A percentile compares a stretch with the other conserved stretches of the same genome.
Evolutionary conservation across 2,113 vertebrate genomes (phyloP).

Genomic region (Mesoclemmys tuberculata): DNA sequence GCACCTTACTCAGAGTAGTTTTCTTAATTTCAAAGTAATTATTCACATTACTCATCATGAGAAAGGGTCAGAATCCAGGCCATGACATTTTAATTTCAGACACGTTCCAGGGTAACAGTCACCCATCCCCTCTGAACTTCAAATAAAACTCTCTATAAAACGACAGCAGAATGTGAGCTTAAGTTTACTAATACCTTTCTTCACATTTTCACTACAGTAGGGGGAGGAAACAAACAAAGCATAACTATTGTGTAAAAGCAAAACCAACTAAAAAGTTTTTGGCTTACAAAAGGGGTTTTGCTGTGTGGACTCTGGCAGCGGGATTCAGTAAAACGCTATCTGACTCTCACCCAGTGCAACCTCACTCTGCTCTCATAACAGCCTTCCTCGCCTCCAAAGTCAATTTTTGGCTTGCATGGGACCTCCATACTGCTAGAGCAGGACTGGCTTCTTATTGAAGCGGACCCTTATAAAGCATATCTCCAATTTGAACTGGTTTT

Average conservation of each 20-base stretch:
- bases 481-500: background rate
- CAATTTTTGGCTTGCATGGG: background rate
- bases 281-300: conserved; percentile 67
- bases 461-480: background rate
- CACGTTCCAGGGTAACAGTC: background rate
- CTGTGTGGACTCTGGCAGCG: conserved; percentile 47
- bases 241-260: conserved; percentile 3
- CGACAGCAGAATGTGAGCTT: background rate
- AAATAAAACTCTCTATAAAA: background rate
- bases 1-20: background rate
- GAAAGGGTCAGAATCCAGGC: background rate
- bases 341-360: conserved; percentile 37
- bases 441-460: background rate
- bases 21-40: background rate
- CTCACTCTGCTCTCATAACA: background rate
- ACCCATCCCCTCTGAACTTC: background rate
- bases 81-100: background rate
- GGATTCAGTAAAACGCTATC: conserved; percentile 66
- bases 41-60: background rate
- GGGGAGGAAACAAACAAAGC: background rate
- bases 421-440: background rate
- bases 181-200: conserved; percentile 63
- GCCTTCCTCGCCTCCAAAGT: conserved; percentile 26
- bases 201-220: conserved; percentile 53
- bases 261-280: background rate